Evolutionary conservation across 2,888 invertebrate species (phyloP), one percentile per base, ranked within the genome.

Genomic region (Pammene fasciana): DNA sequence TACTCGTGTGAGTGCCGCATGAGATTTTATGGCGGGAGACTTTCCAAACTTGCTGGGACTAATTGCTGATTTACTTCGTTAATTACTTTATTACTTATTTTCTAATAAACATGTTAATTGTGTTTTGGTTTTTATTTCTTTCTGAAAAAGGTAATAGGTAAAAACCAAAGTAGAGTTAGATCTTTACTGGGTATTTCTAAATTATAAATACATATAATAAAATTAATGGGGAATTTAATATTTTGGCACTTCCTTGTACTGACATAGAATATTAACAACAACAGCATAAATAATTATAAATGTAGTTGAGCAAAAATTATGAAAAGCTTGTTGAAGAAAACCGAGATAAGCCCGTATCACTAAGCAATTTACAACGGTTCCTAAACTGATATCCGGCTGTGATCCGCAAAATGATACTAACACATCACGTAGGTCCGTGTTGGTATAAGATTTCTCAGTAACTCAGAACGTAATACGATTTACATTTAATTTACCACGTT

Each of bases 401-500:
- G 36, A 50, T 56, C 26, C n/a, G 43, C 50, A 54, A 16, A 56
- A 43, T 41, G 50, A 68, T 64, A 50, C 45, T 36, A n/a, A n/a
- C n/a, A 26, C 26, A 54, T 11, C 11, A 50, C 50, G 6, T 26
- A 11, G 13, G 1, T 1, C 10, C 9, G 26, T n/a, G 13, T 34
- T 11, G 34, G 34, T 50, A 46, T 45, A 46, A 50, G 50, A 50
- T 62, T 61, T 55, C n/a, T 46, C n/a, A 55, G 36, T 36, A 13
- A 9, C n/a, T 54, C 43, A n/a, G 14, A 34, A 14, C 5, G 34
- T 68, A 64, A 68, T 68, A 64, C 52, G 64, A 65, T 68, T 68
- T 68, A 38, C 57, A 64, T 68, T 64, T 65, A 68, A 68, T 65
- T 70, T 70, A 60, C 54, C 55, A 65, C 46, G 45, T 70, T 59